A percentile compares a stretch with the other conserved stretches of the same genome.
Evolutionary conservation across 2,113 vertebrate genomes (phyloP).

Genomic region (Chamaetylas fuelleborni): DNA sequence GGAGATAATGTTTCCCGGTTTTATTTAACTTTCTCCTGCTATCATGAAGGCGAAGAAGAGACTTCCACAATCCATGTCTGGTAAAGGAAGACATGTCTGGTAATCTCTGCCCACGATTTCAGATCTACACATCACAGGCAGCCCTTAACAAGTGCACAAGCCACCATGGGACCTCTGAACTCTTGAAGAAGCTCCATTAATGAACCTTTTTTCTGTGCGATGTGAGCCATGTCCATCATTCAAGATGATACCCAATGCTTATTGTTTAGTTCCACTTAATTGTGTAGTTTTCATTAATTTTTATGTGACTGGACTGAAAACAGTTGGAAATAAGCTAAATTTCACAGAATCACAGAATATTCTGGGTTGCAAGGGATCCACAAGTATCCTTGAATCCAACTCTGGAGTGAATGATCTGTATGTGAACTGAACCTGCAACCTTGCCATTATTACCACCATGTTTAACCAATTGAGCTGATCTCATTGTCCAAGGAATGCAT

Average conservation of each 20-base stretch:
- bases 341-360: neutral
- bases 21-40: neutral
- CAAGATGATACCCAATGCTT: neutral
- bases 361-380: neutral
- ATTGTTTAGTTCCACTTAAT: neutral
- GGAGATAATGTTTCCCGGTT: neutral
- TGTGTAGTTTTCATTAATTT: neutral
- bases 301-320: neutral
- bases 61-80: neutral
- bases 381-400: neutral
- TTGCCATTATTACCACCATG: neutral
- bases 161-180: fast-evolving
- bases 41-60: neutral
- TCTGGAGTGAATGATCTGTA: neutral
- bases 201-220: neutral
- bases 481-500: neutral
- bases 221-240: neutral
- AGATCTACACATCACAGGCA: fast-evolving
- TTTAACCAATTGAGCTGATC: neutral
- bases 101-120: neutral
- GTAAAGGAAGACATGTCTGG: neutral
- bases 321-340: neutral
- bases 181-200: neutral
- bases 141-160: fast-evolving
- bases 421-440: neutral